Base-by-base conservation (phyloP, 1,140 invertebrate species). In the Papilio dardanus region DNA sequence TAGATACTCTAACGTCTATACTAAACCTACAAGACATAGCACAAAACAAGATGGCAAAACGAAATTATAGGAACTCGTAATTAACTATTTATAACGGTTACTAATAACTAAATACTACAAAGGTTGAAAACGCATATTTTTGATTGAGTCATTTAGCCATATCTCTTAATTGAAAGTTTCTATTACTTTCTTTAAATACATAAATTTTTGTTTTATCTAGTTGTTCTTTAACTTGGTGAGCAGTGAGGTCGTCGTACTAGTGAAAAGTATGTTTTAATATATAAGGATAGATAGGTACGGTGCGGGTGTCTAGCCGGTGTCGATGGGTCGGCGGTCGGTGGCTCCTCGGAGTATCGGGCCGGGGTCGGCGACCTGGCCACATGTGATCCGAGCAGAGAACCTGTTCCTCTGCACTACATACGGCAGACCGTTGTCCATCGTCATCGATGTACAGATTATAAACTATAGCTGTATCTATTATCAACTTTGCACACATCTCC, bases 381-480 rank as follows among this genome's bases (percentile, higher is more conserved):
- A 90, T 89, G 86, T 91, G 86, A 88, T 87, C 86, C 79, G 84
- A 80, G 79, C 86, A 77, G 84, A 77, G 87, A 92, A 93, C 91
- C 89, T 86, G 91, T 93, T 93, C 89, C 84, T 83, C 81, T 86
- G 84, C 83, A 88, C 88, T 84, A 90, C 86, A 87, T 88, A 84
- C 81, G 75, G 81, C 77, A 80, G 83, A 77, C 80, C 71, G 71
- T 69, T 84, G 81, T 77, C 82, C 85, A 83, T 81, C 76, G 75
- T 76, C 74, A 81, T 78, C 54, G 40, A 69, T 75, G 31, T 78
- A 54, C 37, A 42, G 46, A 50, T 33, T 69, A 69, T 37, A 40
- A 40, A 35, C 35, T 24, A 66, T 8, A 31, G 5, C 65, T 66
- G 21, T 62, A 28, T 54, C 54, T 28, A 62, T 62, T 62, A 62